A percentile compares a stretch with the other conserved stretches of the same genome.
Evolutionary conservation across 2,113 vertebrate species (phyloP).

Genomic region (Pygoscelis adeliae): DNA sequence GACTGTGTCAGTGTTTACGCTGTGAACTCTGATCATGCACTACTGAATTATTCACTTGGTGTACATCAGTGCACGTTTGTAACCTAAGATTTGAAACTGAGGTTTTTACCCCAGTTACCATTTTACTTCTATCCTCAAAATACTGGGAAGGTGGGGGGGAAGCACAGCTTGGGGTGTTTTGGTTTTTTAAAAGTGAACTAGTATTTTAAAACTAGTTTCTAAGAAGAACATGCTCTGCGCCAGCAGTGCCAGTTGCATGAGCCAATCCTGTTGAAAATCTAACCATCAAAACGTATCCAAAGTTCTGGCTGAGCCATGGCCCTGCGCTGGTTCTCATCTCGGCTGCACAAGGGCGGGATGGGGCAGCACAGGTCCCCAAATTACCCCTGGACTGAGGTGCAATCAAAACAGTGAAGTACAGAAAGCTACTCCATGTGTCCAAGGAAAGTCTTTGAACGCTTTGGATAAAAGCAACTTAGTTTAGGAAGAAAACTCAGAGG

Average conservation of each 20-base stretch:
- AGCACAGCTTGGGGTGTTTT: neutral
- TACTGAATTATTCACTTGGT: constrained; percentile 1
- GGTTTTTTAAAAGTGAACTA: neutral
- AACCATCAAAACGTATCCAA: neutral
- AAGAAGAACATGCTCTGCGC: neutral
- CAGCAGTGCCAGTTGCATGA: neutral
- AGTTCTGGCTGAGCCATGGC: neutral
- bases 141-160: neutral
- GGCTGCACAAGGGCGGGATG: neutral
- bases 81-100: neutral
- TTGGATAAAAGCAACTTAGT: neutral
- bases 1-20: neutral
- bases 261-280: neutral
- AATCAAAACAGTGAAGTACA: neutral
- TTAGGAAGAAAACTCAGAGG: neutral
- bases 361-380: neutral
- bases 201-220: neutral
- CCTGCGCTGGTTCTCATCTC: neutral
- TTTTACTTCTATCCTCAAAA: neutral
- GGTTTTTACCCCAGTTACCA: neutral
- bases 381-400: neutral
- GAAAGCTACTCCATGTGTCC: neutral
- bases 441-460: neutral
- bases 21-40: neutral
- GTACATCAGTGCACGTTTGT: neutral